These are phyloP conservation scores for Hymenochirus boettgeri DNA, from an alignment of 2,113 vertebrate species.

Conservation along the genomic window DNA sequence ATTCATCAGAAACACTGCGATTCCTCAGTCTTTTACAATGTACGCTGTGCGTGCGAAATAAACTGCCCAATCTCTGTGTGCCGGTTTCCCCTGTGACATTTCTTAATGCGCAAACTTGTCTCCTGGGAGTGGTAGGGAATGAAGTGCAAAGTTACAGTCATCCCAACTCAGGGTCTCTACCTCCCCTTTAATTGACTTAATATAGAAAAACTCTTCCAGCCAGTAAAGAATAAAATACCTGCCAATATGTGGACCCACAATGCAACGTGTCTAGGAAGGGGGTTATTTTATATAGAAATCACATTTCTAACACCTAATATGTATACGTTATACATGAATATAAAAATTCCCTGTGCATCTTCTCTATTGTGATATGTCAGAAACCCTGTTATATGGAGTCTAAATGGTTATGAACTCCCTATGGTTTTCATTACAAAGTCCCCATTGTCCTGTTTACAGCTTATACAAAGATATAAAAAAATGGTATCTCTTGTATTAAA, in stretches of 20 bases:
- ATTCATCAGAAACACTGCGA: slow-evolving; percentile 41
- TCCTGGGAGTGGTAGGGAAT: slow-evolving; percentile 13
- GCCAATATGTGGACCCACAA: not conserved
- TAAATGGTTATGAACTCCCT: not conserved
- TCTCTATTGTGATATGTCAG: slow-evolving; percentile 5
- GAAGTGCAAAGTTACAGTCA: not conserved
- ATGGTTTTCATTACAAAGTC: not conserved
- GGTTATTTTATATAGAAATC: not conserved
- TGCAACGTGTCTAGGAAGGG: not conserved
- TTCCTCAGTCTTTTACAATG: slow-evolving; percentile 40
- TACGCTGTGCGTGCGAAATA: slow-evolving; percentile 43
- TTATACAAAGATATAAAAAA: slow-evolving; percentile 36
- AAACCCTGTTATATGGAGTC: not conserved
- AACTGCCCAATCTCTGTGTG: slow-evolving; percentile 18
- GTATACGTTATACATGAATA: slow-evolving; percentile 1
- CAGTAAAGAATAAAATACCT: not conserved
- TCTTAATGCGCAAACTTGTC: slow-evolving; percentile 14
- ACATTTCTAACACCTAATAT: slow-evolving; percentile 2
- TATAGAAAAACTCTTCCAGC: not conserved
- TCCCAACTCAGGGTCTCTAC: slow-evolving; percentile 21
- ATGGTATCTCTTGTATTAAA: slow-evolving; percentile 19
- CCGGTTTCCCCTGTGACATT: slow-evolving; percentile 12
- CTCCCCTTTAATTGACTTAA: not conserved
- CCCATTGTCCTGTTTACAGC: slow-evolving; percentile 3
- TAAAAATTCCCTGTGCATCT: not conserved